phyloP scores from a whole-genome alignment of 2,113 vertebrate species.

The Ginglymostoma cirratum region DNA sequence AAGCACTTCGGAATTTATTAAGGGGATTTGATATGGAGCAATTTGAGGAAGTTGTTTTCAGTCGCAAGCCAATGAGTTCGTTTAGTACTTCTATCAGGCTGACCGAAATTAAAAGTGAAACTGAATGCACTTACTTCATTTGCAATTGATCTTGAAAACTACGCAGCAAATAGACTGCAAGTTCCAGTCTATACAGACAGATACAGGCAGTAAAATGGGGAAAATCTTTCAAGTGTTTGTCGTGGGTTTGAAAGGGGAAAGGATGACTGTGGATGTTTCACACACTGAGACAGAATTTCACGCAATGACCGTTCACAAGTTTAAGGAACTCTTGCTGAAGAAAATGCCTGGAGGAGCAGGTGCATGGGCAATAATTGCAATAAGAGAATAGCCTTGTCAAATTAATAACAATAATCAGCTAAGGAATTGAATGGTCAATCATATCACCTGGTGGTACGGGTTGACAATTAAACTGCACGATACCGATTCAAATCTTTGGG shows the following conservation, averaged over 20 bases:
- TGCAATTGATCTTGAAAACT: too few relatives aligned
- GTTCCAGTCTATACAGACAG: background rate
- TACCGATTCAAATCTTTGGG: too few relatives aligned
- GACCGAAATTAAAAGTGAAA: background rate
- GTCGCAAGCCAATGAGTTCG: background rate
- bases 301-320: background rate
- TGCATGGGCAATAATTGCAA: background rate
- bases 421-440: background rate
- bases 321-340: background rate
- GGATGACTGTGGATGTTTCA: background rate
- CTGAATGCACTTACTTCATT: background rate
- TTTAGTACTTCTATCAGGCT: background rate
- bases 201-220: background rate
- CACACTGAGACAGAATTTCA: background rate
- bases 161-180: background rate
- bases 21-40: background rate
- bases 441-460: background rate
- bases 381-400: background rate
- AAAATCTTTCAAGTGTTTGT: constrained; percentile 10
- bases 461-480: background rate
- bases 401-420: background rate
- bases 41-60: background rate
- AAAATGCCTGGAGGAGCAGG: background rate
- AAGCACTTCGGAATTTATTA: too few relatives aligned
- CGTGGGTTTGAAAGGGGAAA: background rate